Base-by-base conservation (phyloP, 1,140 invertebrate genomes). In the Leptonema lineaticorne region DNA sequence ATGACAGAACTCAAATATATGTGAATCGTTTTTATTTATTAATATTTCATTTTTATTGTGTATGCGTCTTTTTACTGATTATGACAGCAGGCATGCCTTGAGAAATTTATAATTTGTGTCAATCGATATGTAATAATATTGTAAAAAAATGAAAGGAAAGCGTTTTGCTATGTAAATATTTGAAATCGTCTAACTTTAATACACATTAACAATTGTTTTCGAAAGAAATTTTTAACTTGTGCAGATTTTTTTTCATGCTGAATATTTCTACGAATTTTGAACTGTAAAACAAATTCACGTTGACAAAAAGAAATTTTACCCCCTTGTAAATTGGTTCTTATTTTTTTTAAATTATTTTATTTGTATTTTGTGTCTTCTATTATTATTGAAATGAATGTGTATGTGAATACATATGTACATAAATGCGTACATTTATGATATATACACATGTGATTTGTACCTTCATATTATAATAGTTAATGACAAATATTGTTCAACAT, bases 181-280 rank as follows among this genome's bases (percentile, higher is more conserved):
- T 57, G 46, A 57, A 56, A 8, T 66, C 48, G 46, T 66, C 37
- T 66, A 66, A 69, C 20, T 26, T 66, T 63, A 71, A 64, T 62
- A 45, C 62, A 16, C 29, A 29, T 59, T 59, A 33, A 67, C 63
- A 56, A n/a, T 69, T 72, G 59, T 63, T 72, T 69, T 67, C 56
- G 30, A 58, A 62, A 66, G n/a, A 24, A 66, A 64, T 53, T 68
- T 68, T 33, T 68, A 65, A 72, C 56, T 63, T 72, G 71, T 72
- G 69, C 71, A 69, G 68, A 50, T 72, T 72, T 63, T 71, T 71
- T 68, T 64, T n/a, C n/a, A n/a, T n/a, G n/a, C n/a, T n/a, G n/a
- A n/a, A n/a, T n/a, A n/a, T n/a, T n/a, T n/a, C n/a, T n/a, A 14
- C 14, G 37, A 45, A 14, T 7, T n/a, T 14, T n/a, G n/a, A n/a